Evolutionary conservation across 2,888 invertebrate genomes (phyloP), one percentile per base, ranked within the genome.

Genomic region (Strigamia maritima): DNA sequence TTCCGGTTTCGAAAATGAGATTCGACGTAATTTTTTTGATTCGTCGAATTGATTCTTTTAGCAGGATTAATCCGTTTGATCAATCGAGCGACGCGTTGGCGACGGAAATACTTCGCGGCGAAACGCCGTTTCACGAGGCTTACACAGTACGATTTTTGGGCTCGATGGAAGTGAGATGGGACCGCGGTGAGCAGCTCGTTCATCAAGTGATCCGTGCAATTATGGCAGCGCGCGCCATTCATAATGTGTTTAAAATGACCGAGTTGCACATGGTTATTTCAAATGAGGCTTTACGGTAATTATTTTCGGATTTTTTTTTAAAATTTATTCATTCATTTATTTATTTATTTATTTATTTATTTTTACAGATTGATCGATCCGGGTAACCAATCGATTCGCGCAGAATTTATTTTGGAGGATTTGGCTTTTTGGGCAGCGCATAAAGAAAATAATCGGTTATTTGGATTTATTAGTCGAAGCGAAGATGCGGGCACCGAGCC

Each of bases 171-270:
- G 87, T 88, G 22, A 82, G 82, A 70, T 81, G 81, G 35, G 84
- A 84, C 75, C 70, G 78, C 49, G 80, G 86, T 24, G 86, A 86
- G 77, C 83, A 83, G 60, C 80, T 86, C 22, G 84, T 86, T 0
- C 83, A 83, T 79, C 85, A 85, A 78, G 86, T 85, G 19, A 86
- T 86, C 78, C 82, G 86, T 38, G 86, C 86, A 82, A 86, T 86
- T 28, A 85, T 86, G 86, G 85, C 86, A 44, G 85, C 86, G 19
- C 81, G 86, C 78, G 86, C 86, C 12, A 85, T 86, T 78, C 86
- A 86, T 80, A 86, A 86, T 81, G 83, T 86, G 76, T 86, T 86
- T 82, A 86, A 85, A 81, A 86, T 85, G 84, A 85, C 85, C 14
- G 86, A 86, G 80, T 85, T 85, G 2, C 81, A 83, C 54, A 83